Evolutionary conservation across 2,888 invertebrate genomes (phyloP), one percentile per base, ranked within the genome.

Genomic region (Ypsolopha scabrella): DNA sequence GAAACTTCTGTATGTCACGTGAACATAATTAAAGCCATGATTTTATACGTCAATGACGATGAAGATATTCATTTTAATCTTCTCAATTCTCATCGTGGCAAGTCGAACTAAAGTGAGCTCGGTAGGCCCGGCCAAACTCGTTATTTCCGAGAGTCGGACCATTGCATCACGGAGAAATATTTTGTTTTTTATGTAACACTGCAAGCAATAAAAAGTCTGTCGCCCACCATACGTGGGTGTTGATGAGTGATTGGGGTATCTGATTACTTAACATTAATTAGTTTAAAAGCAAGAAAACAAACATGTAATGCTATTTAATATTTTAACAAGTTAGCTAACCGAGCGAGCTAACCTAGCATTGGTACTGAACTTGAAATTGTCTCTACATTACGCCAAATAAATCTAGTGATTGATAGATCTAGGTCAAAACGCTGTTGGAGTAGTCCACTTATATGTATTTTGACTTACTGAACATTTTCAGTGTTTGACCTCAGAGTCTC

Each of bases 201-300:
- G 13, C 41, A 41, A 41, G 13, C 24, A 24, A 3, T 41, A 11
- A 41, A 13, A 41, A 11, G 41, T 10, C 13, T 41, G 41, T 41
- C 41, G 8, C 41, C 41, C 13, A 11, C 41, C 41, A 51, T 41
- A 44, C 38, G 37, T 49, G 52, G 45, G 51, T 49, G 51, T 46
- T 51, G 46, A 49, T 55, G 57, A 57, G 47, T 36, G 53, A 54
- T 53, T 50, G 52, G 53, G 49, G 53, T 55, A 45, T 47, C 39
- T 13, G n/a, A 7, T 14, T 8, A 14, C 24, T n/a, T 6, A 65
- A 65, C 50, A 13, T 50, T 54, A 24, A 24, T 54, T 58, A 60
- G 59, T 61, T 62, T 61, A 43, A 24, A 24, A 24, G 24, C 50
- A 49, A 48, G 47, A 53, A 57, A 56, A 55, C 60, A 55, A 54